Evolutionary conservation across 92 coral and sea anemone species (phyloP).

Genomic region (Palythoa caribaeorum): DNA sequence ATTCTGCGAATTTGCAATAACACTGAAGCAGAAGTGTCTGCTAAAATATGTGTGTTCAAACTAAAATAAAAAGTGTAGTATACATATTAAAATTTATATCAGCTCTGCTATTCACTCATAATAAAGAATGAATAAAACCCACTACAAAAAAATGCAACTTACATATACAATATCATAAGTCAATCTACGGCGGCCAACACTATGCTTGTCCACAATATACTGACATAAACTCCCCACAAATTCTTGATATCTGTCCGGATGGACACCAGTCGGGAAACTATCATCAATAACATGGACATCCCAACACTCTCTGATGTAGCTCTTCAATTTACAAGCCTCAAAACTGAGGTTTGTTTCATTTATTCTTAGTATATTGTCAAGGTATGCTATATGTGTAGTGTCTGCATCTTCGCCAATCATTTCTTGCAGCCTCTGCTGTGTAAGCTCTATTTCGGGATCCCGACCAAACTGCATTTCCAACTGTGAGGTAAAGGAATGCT

Average conservation of each 20-base stretch:
- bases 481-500: conserved; percentile 81
- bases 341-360: conserved; percentile 66
- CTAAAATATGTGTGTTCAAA: too few species aligned
- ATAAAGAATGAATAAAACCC: too few species aligned
- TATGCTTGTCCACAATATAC: conserved; percentile 84
- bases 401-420: conserved; percentile 64
- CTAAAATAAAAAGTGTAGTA: too few species aligned
- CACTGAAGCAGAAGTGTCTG: too few species aligned
- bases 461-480: conserved; percentile 78
- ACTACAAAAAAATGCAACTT: conserved; percentile 44
- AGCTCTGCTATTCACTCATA: too few species aligned
- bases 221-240: conserved; percentile 89
- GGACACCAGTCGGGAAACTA: conserved; percentile 87
- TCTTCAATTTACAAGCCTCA: conserved; percentile 83
- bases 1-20: too few species aligned
- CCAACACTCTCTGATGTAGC: conserved; percentile 89
- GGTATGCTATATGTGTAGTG: conserved; percentile 50
- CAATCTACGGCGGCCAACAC: conserved; percentile 57
- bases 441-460: conserved; percentile 58
- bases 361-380: conserved; percentile 66
- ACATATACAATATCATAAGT: conserved; percentile 83
- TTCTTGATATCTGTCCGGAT: conserved; percentile 87
- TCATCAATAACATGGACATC: conserved; percentile 81
- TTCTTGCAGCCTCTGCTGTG: conserved; percentile 68
- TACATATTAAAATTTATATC: too few species aligned